Base-by-base conservation (phyloP, 2,888 invertebrate genomes). In the Ceraclea dissimilis region DNA sequence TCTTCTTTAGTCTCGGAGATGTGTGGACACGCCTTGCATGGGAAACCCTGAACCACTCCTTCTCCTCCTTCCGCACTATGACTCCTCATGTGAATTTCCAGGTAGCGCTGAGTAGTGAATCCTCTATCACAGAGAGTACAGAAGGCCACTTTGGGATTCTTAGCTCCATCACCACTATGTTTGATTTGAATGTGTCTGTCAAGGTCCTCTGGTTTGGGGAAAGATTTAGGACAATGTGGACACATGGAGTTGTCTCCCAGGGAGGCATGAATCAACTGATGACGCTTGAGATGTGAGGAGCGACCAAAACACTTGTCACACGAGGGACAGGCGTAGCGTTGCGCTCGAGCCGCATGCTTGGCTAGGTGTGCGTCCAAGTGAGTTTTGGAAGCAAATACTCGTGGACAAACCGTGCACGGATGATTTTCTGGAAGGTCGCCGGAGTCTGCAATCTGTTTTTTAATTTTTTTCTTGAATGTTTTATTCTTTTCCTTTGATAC, bases 21-120 rank as follows among this genome's bases (percentile, higher is more conserved):
- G 57, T 72, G 72, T 20, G 68, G 67, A 60, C 74, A 74, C 10
- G 68, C 68, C 53, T 67, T 68, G 60, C 74, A 74, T 33, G 66
- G 64, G 62, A 66, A 68, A 52, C 65, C 66, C 56, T 71, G 72
- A 44, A 69, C 70, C 13, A 8, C 39, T 16, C 13, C 39, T n/a
- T 13, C 39, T 16, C 39, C 39, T 26, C 26, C 10, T 26, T 10
- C 10, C 13, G 70, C 71, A 51, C 66, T 66, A 63, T 73, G 73
- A 2, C 67, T 69, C 54, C 69, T 70, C 62, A 70, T 67, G 60
- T 74, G 73, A 1, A 70, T 66, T 58, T 73, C 72, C 20, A 72
- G 59, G 62, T 72, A 72, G 60, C 71, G 72, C 60, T 72, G 71
- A 1, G 71, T 72, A 0, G 72, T 71, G 63, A 73, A 74, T 16